Evolutionary conservation across 1,140 invertebrate genomes (phyloP).

Genomic region (Scaptomyza hsui): DNA sequence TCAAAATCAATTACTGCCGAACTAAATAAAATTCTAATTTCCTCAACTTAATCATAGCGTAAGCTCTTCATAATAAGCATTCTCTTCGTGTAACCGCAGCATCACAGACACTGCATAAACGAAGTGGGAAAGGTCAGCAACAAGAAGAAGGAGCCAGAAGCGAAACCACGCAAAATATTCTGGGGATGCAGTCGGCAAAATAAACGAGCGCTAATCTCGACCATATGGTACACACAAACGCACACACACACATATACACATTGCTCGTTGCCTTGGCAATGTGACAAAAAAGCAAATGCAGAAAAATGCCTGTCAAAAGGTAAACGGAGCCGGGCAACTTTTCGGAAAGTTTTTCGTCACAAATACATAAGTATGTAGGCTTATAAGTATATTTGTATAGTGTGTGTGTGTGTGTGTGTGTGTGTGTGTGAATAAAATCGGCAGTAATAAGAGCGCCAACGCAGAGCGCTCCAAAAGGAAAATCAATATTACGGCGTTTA

Average conservation of each 20-base stretch:
- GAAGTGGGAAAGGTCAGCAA: constrained; percentile 35
- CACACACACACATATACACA: constrained; percentile 3
- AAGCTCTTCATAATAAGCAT: neutral
- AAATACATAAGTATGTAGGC: constrained; percentile 29
- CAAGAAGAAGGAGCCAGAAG: constrained; percentile 17
- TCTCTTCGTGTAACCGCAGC: neutral
- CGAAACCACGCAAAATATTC: constrained; percentile 12
- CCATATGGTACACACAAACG: constrained; percentile 53
- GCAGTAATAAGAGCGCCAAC: constrained; percentile 63
- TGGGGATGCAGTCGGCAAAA: constrained; percentile 16
- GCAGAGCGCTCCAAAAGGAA: constrained; percentile 49
- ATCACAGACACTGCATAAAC: neutral
- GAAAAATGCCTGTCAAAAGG: constrained; percentile 36
- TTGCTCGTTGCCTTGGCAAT: constrained; percentile 71
- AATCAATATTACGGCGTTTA: constrained; percentile 72
- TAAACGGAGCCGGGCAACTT: constrained; percentile 40
- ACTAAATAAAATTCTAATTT: too few species aligned
- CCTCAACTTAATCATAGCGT: too few species aligned
- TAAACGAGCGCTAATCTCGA: constrained; percentile 38
- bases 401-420: constrained; percentile 6
- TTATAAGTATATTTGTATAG: too few species aligned
- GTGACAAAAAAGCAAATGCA: constrained; percentile 71
- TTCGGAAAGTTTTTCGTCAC: constrained; percentile 30
- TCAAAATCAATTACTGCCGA: too few species aligned
- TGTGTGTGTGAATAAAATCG: constrained; percentile 20